Evolutionary conservation across 2,888 invertebrate genomes (phyloP).

Genomic region (Melolontha melolontha): DNA sequence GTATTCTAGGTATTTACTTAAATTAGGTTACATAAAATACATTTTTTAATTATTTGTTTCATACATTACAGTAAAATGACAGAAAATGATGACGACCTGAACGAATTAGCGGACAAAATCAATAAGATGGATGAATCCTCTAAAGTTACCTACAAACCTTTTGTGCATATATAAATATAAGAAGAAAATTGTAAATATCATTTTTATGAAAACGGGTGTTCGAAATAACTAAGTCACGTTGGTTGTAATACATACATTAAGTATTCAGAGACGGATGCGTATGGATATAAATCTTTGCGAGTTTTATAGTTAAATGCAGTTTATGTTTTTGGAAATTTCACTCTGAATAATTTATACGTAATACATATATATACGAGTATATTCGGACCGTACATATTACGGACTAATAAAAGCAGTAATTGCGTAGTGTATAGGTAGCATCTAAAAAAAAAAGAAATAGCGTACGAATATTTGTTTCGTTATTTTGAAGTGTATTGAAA

Average conservation of each 20-base stretch:
- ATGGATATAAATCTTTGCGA: background rate
- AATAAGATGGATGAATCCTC: constrained; percentile 40
- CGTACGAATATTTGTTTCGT: too few relatives aligned
- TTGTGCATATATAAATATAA: constrained; percentile 40
- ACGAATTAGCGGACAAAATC: constrained; percentile 43
- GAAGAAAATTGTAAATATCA: constrained; percentile 17
- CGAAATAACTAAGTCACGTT: constrained; percentile 40
- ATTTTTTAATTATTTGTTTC: constrained; percentile 3
- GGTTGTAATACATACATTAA: too few relatives aligned
- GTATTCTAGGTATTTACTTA: constrained; percentile 64
- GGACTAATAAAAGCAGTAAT: too few relatives aligned
- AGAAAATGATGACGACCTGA: constrained; percentile 50
- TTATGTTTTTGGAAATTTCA: too few relatives aligned
- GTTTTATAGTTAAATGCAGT: background rate
- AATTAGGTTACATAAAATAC: background rate
- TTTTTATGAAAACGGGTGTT: constrained; percentile 39
- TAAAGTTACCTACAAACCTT: constrained; percentile 58
- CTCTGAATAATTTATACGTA: too few relatives aligned
- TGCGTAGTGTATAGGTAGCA: too few relatives aligned
- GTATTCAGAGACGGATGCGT: constrained; percentile 4
- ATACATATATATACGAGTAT: too few relatives aligned
- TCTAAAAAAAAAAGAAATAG: too few relatives aligned
- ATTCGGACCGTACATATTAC: too few relatives aligned
- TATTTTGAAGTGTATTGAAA: too few relatives aligned
- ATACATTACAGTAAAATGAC: constrained; percentile 50